Evolutionary conservation across 1,140 invertebrate genomes (phyloP), one percentile per base, ranked within the genome.

Genomic region (Drosophila navojoa): DNA sequence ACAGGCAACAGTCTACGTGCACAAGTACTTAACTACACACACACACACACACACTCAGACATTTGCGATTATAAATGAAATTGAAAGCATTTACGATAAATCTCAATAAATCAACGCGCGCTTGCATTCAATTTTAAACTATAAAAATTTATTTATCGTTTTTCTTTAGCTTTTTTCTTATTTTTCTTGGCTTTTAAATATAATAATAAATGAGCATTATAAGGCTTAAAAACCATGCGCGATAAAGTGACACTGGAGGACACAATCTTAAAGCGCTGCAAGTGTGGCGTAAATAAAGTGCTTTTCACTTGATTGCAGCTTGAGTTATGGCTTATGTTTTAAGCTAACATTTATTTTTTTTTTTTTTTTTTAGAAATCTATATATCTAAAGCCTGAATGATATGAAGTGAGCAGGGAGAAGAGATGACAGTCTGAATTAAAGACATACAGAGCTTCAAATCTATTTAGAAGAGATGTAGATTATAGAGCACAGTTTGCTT

Each of bases 31-130:
- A 69, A 40, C 63, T 58, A 47, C n/a, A 27, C 71, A 47, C 47
- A 25, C 22, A 58, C 44, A 53, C 55, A 32, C 50, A 47, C 6
- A 11, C 55, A 42, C 66, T 22, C 53, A 22, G 22, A 25, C 35
- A 49, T 25, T 29, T n/a, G 44, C 55, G 57, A 53, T 60, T 68
- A 73, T 49, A 60, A 69, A 73, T 73, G 64, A 73, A 73, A 73
- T 73, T 29, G 71, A 73, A 73, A 73, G 71, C 71, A 62, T 61
- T 61, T 50, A 55, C 57, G 61, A 73, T 73, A 73, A 69, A 73
- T 73, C 71, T 73, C 35, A 73, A 73, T 68, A 68, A 72, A 72
- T 72, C 70, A 72, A 63, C 70, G 45, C 45, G 35, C 63, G 35
- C 27, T 35, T 40, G 13, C 69, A 53, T 67, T 58, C 57, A 58